These are phyloP conservation scores for Melanotaenia nigrans DNA, from an alignment of 2,797 vertebrate genomes.

Conservation along the genomic window DNA sequence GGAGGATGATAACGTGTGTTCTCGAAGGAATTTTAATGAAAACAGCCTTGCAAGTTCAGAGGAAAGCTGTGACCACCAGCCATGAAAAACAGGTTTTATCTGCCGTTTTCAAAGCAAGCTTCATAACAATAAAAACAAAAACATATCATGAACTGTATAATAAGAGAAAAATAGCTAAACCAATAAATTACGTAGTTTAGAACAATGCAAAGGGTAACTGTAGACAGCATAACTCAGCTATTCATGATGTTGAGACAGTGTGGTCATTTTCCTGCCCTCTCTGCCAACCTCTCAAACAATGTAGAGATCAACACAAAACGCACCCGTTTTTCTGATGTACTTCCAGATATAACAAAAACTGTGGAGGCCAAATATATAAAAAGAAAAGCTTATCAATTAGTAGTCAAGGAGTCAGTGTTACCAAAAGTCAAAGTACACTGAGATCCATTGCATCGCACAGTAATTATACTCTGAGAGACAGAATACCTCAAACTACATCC, in stretches of 20 bases:
- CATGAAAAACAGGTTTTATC: background rate
- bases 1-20: slow-evolving; percentile 29
- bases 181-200: background rate
- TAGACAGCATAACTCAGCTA: background rate
- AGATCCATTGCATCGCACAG: background rate
- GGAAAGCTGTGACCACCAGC: slow-evolving; percentile 16
- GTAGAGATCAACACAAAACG: background rate
- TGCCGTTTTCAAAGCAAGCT: background rate
- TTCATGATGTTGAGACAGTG: background rate
- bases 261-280: background rate
- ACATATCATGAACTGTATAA: background rate
- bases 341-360: background rate
- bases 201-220: background rate
- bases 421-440: background rate
- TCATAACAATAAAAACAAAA: background rate
- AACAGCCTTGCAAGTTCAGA: slow-evolving; percentile 10
- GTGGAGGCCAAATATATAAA: background rate
- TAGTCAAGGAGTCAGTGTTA: background rate
- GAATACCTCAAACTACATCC: background rate
- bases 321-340: background rate
- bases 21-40: slow-evolving; percentile 14
- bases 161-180: background rate
- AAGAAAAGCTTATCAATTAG: background rate
- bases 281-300: background rate
- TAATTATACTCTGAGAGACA: background rate